Percentiles rank a stretch among this genome's conserved stretches.
phyloP scores from a whole-genome alignment of 1,140 invertebrate species.

The Diorhabda elongata region DNA sequence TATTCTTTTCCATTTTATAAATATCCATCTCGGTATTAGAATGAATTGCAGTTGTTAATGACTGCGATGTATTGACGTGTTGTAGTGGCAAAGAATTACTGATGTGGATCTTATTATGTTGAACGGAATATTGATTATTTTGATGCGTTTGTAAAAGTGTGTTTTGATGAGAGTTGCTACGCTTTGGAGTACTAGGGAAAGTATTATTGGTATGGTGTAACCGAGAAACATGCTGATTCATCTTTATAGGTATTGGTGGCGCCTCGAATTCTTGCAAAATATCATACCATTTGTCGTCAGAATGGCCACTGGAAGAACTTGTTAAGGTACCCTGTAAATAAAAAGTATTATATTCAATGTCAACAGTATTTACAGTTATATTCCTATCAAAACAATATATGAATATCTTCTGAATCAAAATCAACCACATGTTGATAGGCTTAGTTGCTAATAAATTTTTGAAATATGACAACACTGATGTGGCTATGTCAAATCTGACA shows the following conservation, averaged over 20 bases:
- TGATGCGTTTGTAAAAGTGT: slow-evolving; percentile 29
- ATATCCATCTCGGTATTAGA: slow-evolving; percentile 41
- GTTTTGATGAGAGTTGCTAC: slow-evolving; percentile 33
- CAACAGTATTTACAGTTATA: background rate
- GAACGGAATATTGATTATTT: slow-evolving; percentile 41
- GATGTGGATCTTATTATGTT: slow-evolving; percentile 46
- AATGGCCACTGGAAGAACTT: slow-evolving; percentile 62
- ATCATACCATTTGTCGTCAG: slow-evolving; percentile 61
- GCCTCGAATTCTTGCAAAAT: slow-evolving; percentile 36
- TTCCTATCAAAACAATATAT: too few species aligned
- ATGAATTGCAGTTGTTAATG: slow-evolving; percentile 39
- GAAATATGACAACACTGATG: too few species aligned
- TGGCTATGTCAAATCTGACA: too few species aligned
- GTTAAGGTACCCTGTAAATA: slow-evolving; percentile 54
- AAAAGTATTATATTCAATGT: background rate
- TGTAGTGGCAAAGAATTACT: slow-evolving; percentile 48
- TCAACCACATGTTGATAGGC: too few species aligned
- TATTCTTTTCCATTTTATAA: slow-evolving; percentile 48
- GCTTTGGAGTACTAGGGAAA: slow-evolving; percentile 44
- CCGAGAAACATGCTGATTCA: slow-evolving; percentile 24
- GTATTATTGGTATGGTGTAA: slow-evolving; percentile 37
- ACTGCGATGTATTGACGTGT: slow-evolving; percentile 45
- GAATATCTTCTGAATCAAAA: too few species aligned
- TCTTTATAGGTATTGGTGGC: slow-evolving; percentile 34
- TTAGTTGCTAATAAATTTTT: too few species aligned